These are phyloP conservation scores for Drosophila merina DNA, from an alignment of 2,888 invertebrate species.

Conservation along the genomic window DNA sequence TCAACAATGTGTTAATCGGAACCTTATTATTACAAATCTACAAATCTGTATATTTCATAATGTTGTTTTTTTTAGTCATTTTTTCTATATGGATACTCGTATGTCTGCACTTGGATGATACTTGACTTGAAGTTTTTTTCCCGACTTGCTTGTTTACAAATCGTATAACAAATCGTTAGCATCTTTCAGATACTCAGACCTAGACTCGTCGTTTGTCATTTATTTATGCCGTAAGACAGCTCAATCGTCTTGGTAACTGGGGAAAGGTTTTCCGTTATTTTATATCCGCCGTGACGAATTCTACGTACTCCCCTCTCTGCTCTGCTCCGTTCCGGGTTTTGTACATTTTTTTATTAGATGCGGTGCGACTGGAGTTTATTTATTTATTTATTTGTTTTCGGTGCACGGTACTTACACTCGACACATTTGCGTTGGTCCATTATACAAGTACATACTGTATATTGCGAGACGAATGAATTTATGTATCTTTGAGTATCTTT, in stretches of 20 bases:
- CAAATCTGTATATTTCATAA: neutral
- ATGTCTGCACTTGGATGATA: conserved; percentile 2
- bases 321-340: conserved; percentile 4
- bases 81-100: neutral
- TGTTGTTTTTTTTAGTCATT: neutral
- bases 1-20: conserved; percentile 6
- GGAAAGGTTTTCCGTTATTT: conserved; percentile 8
- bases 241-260: conserved; percentile 6
- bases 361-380: conserved; percentile 15
- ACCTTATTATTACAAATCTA: conserved; percentile 15
- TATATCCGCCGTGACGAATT: neutral
- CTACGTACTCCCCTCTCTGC: conserved; percentile 3
- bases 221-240: neutral
- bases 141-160: neutral
- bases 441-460: neutral
- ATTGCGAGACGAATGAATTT: neutral
- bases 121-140: neutral
- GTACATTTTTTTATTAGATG: conserved; percentile 22
- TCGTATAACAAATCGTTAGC: conserved; percentile 1
- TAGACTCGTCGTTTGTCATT: neutral
- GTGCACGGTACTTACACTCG: conserved; percentile 9
- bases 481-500: neutral
- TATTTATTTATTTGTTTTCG: conserved; percentile 37
- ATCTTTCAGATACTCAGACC: neutral
- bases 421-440: conserved; percentile 38